phyloP scores from a whole-genome alignment of 2,113 vertebrate species.

The Baryphthengus martii region DNA sequence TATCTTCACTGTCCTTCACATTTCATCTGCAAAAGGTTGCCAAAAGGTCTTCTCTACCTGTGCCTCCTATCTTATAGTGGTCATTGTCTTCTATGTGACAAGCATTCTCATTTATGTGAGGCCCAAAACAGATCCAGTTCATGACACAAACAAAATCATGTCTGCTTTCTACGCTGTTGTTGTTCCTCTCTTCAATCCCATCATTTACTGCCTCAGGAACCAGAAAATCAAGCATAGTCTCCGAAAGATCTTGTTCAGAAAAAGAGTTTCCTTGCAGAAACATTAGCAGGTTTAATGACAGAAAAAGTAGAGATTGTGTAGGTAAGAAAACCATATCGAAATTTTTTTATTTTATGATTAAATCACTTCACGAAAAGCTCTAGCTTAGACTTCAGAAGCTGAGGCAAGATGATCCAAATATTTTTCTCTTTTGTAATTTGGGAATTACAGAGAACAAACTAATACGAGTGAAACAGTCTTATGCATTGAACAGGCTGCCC shows the following conservation, averaged over 20 bases:
- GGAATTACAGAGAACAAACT: not conserved
- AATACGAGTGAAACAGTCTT: not conserved
- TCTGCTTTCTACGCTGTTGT: slow-evolving; percentile 53
- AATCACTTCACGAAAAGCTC: not conserved
- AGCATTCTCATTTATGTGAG: slow-evolving; percentile 64
- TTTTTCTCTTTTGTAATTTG: not conserved
- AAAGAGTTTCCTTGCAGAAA: not conserved
- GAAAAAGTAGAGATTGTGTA: not conserved
- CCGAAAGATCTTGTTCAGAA: not conserved
- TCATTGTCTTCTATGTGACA: slow-evolving; percentile 52
- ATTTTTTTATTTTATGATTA: not conserved
- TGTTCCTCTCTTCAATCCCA: slow-evolving; percentile 56
- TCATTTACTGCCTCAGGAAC: slow-evolving; percentile 67
- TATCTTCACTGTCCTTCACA: slow-evolving; percentile 30
- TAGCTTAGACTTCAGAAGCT: not conserved
- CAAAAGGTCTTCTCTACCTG: slow-evolving; percentile 65
- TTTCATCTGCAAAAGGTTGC: slow-evolving; percentile 8
- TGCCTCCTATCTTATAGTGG: slow-evolving; percentile 49
- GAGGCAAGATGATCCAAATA: not conserved
- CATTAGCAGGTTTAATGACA: not conserved
- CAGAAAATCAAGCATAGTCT: slow-evolving; percentile 53
- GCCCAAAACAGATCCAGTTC: slow-evolving; percentile 36
- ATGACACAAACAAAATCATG: slow-evolving; percentile 53
- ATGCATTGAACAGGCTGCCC: not conserved
- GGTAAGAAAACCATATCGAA: not conserved